Base-by-base conservation (phyloP, 1,140 invertebrate species). In the Drosophila mauritiana region DNA sequence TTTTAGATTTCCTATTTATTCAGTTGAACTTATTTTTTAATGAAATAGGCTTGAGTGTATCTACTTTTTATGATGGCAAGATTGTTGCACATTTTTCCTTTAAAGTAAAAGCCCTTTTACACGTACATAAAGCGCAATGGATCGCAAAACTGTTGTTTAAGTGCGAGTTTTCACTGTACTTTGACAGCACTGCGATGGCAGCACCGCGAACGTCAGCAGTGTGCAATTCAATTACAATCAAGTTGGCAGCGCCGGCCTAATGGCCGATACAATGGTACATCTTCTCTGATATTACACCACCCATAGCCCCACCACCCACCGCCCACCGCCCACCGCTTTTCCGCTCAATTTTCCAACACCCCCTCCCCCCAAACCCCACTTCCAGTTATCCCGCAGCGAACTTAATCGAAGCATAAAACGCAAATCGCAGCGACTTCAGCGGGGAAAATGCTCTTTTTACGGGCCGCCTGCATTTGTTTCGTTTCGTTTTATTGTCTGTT, bases 341-440 rank as follows among this genome's bases (percentile, higher is more conserved):
- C 37, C 31, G 25, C 36, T 34, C 36, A 22, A 27, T 55, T 53
- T 48, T n/a, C 11, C 11, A 36, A 4, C 13, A n/a, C 11, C 42
- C 10, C 13, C 20, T 12, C 25, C 43, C 31, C 17, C 17, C 17
- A 17, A 22, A 10, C 48, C 25, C 42, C 36, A 15, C 45, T 22
- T 2, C 20, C 49, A 22, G 34, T 17, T 15, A 31, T 31, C 40
- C 40, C 37, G 37, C 45, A 36, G 49, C 27, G 17, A 55, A 80
- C 82, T 80, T 85, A 85, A 86, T 85, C 82, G 82, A 81, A 78
- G 78, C 82, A 86, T 86, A 86, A 86, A 86, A 86, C 82, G 82
- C 82, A 86, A 86, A 81, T 75, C 74, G 78, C 62, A 61, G 77
- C 63, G 74, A 63, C 65, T 58, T 46, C 52, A 34, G 39, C 37